These are phyloP conservation scores for Drosophila meridionalis DNA, from an alignment of 2,888 invertebrate genomes.

Conservation along the genomic window DNA sequence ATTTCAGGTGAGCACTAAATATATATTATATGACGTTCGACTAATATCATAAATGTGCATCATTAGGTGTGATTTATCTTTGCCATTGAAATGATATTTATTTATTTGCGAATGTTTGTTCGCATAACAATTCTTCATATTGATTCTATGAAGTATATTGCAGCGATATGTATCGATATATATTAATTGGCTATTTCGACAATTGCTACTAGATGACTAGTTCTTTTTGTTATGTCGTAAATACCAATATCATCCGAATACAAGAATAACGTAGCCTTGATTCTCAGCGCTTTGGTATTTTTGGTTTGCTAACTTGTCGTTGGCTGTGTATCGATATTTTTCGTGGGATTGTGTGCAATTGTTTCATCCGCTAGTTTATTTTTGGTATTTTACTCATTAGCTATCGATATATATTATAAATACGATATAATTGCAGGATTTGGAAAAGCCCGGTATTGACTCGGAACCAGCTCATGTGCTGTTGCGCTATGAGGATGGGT, in stretches of 20 bases:
- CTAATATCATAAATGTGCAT: not conserved
- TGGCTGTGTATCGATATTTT: not conserved
- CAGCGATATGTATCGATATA: conserved; percentile 10
- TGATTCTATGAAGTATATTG: not conserved
- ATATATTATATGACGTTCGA: not conserved
- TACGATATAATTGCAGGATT: conserved; percentile 86
- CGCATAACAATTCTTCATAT: conserved; percentile 5
- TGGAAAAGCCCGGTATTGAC: conserved; percentile 99
- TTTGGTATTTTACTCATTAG: conserved; percentile 3
- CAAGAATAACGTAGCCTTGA: not conserved
- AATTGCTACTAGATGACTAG: not conserved
- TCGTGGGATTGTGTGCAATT: not conserved
- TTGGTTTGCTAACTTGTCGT: not conserved
- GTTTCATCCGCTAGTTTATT: not conserved
- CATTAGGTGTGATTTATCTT: not conserved
- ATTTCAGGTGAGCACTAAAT: conserved; percentile 88
- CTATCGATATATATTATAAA: conserved; percentile 7
- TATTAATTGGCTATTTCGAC: not conserved
- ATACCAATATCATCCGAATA: not conserved
- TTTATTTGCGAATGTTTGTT: not conserved
- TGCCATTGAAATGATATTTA: not conserved
- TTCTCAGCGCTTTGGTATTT: not conserved
- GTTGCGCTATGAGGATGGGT: conserved; percentile 97
- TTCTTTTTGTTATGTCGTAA: not conserved
- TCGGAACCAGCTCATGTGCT: conserved; percentile 96